These are phyloP conservation scores for Lutjanus erythropterus DNA, from an alignment of 2,113 vertebrate genomes.

Conservation along the genomic window DNA sequence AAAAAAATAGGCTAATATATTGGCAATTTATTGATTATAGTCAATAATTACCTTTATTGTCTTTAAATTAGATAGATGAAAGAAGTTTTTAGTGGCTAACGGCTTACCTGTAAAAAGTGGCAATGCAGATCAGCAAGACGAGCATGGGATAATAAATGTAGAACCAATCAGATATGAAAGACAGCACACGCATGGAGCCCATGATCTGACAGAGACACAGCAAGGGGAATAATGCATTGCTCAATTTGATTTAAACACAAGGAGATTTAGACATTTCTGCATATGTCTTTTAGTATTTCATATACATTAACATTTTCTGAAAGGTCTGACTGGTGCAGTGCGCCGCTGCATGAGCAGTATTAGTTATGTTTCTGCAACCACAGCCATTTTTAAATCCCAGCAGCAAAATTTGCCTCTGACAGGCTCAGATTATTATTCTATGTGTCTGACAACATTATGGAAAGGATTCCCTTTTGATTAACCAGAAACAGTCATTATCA, in stretches of 20 bases:
- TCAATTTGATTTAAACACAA: neutral
- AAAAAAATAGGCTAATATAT: too few relatives aligned
- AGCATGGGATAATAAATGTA: conserved; percentile 98
- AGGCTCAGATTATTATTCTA: too few relatives aligned
- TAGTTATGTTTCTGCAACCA: too few relatives aligned
- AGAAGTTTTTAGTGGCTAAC: neutral
- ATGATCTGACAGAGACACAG: conserved; percentile 88
- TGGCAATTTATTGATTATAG: too few relatives aligned
- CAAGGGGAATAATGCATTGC: neutral
- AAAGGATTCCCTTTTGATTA: too few relatives aligned
- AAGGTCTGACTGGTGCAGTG: neutral
- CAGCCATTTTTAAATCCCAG: too few relatives aligned
- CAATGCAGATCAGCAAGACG: conserved; percentile 94
- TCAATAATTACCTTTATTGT: too few relatives aligned
- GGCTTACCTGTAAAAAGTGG: conserved; percentile 93
- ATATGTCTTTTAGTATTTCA: neutral
- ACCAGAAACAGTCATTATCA: too few relatives aligned
- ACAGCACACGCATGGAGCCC: conserved; percentile 94
- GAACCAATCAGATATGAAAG: conserved; percentile 95
- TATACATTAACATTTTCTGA: neutral
- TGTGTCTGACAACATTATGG: too few relatives aligned
- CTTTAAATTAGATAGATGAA: neutral
- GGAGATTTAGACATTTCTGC: neutral
- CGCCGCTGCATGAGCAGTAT: too few relatives aligned
- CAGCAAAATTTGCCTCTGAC: too few relatives aligned